Conservation (phyloP, 2,797 vertebrate species). For the Sebastes ruberrimus region DNA sequence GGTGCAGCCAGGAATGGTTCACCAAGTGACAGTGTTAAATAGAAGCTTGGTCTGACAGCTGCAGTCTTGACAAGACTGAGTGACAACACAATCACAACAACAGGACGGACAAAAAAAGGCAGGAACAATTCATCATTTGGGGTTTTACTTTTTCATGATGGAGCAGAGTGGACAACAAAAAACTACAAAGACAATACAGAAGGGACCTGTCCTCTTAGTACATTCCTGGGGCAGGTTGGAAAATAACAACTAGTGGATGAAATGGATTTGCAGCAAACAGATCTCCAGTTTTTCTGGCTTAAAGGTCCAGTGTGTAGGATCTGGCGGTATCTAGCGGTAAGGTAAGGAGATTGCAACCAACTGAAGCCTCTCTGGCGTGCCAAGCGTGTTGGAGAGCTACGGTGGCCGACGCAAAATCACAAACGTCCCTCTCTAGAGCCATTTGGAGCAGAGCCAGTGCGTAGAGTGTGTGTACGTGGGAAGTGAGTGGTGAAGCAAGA, state of each 20-base stretch:
- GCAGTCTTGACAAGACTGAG: constrained; percentile 45
- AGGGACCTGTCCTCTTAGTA: neutral
- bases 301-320: too few species aligned
- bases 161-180: neutral
- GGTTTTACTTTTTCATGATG: neutral
- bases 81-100: constrained; percentile 62
- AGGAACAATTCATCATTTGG: constrained; percentile 5
- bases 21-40: constrained; percentile 59
- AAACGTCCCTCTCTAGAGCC: too few species aligned
- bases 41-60: constrained; percentile 63
- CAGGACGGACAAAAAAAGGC: constrained; percentile 25
- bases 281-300: neutral
- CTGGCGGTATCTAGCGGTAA: too few species aligned
- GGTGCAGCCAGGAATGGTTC: constrained; percentile 45
- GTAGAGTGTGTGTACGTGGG: too few species aligned
- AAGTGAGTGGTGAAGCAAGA: too few species aligned
- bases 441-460: too few species aligned
- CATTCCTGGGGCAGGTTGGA: neutral
- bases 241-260: neutral
- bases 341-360: too few species aligned
- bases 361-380: too few species aligned
- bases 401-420: too few species aligned
- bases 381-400: too few species aligned
- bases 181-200: neutral
- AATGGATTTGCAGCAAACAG: neutral